Evolutionary conservation across 2,113 vertebrate species (phyloP), one percentile per base, ranked within the genome.

Genomic region (Delphinus delphis): DNA sequence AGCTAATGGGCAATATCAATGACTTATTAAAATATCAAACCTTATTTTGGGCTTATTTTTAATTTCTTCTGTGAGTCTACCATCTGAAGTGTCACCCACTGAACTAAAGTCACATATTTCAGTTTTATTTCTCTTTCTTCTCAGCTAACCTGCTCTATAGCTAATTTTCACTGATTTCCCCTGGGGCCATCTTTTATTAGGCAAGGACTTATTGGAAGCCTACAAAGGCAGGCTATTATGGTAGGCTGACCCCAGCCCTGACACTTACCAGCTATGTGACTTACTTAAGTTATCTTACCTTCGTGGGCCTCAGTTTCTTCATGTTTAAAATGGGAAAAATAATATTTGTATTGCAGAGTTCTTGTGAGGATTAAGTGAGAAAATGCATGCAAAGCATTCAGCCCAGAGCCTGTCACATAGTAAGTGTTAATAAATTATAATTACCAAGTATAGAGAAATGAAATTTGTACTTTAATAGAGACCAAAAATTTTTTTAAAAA

Each of bases 41-140:
- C 3, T 88, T n/a, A 44, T 79, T 95, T 97, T 81, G 33, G 67
- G 38, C 28, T 25, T 65, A 11, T 82, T 33, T 77, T 80, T 90
- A 14, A 80, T 95, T 97, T 90, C 63, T n/a, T 88, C 63, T 91
- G 89, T 83, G 47, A 53, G 15, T 55, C 20, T 82, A 70, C 44
- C 26, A 58, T 38, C 41, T 79, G 44, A 87, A 86, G 41, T 47
- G 65, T 85, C 33, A 76, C 5, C 15, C 1, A 47, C 41, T 77
- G 38, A 68, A 44, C 21, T 50, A 55, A 87, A 70, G 60, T 47
- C 15, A n/a, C 15, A 55, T 82, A 36, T 62, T 47, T 28, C 33
- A 73, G 53, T 25, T 36, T n/a, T 41, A 36, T 77, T 90, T 85
- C n/a, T 88, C 76, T 88, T 25, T 77, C 28, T 86, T 92, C 50